A percentile compares a stretch with the other conserved stretches of the same genome.
Conservation (phyloP, 2,888 invertebrate species). For the Papilio gigon region DNA sequence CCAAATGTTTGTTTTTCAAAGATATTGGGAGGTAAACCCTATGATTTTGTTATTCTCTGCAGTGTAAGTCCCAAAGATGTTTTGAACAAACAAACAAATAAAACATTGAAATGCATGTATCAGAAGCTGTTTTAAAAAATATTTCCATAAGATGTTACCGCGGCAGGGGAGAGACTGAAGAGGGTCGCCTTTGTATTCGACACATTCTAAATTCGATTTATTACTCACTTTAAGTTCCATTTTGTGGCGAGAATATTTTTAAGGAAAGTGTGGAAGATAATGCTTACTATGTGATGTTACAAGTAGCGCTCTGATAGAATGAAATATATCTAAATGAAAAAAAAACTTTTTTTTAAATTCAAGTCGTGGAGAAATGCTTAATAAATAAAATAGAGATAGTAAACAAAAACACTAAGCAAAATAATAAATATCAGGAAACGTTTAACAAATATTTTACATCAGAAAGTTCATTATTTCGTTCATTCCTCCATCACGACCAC, state of each 20-base stretch:
- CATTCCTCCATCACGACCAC: too few relatives aligned
- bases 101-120: too few relatives aligned
- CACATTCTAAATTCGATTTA: slow-evolving; percentile 72
- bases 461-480: too few relatives aligned
- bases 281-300: not conserved
- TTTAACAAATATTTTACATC: too few relatives aligned
- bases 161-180: slow-evolving; percentile 29
- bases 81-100: not conserved
- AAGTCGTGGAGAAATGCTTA: too few relatives aligned
- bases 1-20: not conserved
- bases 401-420: too few relatives aligned
- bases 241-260: slow-evolving; percentile 32
- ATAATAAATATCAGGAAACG: too few relatives aligned
- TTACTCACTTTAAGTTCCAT: slow-evolving; percentile 61
- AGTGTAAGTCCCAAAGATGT: not conserved
- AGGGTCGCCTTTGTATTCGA: slow-evolving; percentile 53
- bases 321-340: not conserved
- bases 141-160: slow-evolving; percentile 32
- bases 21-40: not conserved
- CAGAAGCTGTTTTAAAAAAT: slow-evolving; percentile 29
- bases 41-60: not conserved
- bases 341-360: too few relatives aligned
- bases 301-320: not conserved
- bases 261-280: slow-evolving; percentile 18
- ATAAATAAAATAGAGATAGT: too few relatives aligned